Conservation (phyloP, 2,113 vertebrate genomes). For the Typhlomys cinereus region DNA sequence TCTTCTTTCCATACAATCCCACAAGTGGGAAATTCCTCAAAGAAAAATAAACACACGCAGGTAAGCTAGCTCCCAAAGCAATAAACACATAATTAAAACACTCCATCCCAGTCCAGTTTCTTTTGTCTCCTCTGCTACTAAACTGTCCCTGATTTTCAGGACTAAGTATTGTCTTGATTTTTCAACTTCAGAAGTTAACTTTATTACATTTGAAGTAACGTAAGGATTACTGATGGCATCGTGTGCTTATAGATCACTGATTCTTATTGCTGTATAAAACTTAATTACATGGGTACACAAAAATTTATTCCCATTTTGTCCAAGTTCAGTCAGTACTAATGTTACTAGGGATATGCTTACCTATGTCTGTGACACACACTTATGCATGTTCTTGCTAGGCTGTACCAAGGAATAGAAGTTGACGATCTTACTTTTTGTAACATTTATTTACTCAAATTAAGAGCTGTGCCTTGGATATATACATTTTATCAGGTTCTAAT, state of each 20-base stretch:
- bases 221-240: not conserved
- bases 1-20: not conserved
- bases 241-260: not conserved
- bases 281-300: not conserved
- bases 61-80: not conserved
- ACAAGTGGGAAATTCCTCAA: not conserved
- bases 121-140: not conserved
- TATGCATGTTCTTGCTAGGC: not conserved
- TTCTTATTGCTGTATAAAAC: not conserved
- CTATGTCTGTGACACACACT: not conserved
- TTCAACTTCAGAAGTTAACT: not conserved
- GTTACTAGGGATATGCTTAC: not conserved
- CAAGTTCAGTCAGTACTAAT: not conserved
- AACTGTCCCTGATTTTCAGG: accelerated
- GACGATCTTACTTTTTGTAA: not conserved
- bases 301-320: not conserved
- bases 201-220: not conserved
- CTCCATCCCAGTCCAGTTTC: not conserved
- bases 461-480: not conserved
- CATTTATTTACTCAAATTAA: not conserved
- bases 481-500: not conserved
- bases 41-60: not conserved
- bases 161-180: not conserved
- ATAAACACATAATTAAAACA: not conserved
- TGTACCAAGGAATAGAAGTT: not conserved